Evolutionary conservation across 1,140 invertebrate species (phyloP).

Genomic region (Cylas formicarius): DNA sequence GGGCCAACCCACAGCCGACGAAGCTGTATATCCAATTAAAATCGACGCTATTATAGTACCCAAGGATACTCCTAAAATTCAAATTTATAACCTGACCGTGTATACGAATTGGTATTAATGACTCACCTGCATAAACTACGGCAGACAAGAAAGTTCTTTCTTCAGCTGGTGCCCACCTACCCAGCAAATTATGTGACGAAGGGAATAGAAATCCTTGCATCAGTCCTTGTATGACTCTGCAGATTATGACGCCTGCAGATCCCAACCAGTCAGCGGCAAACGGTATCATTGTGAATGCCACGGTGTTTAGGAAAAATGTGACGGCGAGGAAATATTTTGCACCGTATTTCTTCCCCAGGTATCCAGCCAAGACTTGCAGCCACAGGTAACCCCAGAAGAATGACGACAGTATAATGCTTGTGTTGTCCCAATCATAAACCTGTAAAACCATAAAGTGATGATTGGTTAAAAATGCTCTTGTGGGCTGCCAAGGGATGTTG

Average conservation of each 20-base stretch:
- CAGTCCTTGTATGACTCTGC: constrained; percentile 68
- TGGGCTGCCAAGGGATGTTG: background rate
- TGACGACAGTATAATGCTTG: constrained; percentile 50
- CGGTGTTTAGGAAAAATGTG: constrained; percentile 46
- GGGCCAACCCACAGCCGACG: constrained; percentile 63
- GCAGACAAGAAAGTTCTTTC: constrained; percentile 53
- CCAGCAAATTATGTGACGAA: constrained; percentile 66
- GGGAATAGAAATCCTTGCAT: constrained; percentile 74
- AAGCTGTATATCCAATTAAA: constrained; percentile 58
- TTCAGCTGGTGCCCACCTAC: constrained; percentile 64
- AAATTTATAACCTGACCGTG: constrained; percentile 1
- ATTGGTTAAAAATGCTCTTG: constrained; percentile 2
- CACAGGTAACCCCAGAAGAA: constrained; percentile 58
- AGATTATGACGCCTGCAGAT: constrained; percentile 53
- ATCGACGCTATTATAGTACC: constrained; percentile 66
- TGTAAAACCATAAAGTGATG: constrained; percentile 22
- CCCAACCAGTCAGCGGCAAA: constrained; percentile 41
- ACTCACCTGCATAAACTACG: constrained; percentile 52
- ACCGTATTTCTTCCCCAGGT: constrained; percentile 55
- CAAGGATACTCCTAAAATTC: constrained; percentile 52
- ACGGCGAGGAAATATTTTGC: constrained; percentile 53
- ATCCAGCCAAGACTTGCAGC: constrained; percentile 57
- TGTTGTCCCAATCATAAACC: constrained; percentile 41
- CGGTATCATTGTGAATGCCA: constrained; percentile 47
- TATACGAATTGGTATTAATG: constrained; percentile 28